Conservation (phyloP, 1,140 invertebrate genomes). For the Drosophila trapezifrons region DNA sequence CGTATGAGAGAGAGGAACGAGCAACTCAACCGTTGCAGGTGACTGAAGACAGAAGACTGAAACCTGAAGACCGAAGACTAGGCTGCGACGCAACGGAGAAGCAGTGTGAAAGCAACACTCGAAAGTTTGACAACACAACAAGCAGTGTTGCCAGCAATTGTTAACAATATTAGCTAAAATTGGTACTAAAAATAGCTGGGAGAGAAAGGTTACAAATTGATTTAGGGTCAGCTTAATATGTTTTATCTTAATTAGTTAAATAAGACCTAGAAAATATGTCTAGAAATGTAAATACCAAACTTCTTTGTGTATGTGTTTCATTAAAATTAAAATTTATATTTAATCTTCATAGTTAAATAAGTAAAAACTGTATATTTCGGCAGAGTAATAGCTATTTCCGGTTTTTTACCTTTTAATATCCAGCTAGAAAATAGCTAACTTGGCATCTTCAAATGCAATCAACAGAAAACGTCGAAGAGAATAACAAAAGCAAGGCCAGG, state of each 20-base stretch:
- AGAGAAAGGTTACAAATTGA: too few relatives aligned
- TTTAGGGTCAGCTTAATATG: not conserved
- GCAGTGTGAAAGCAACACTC: constrained; percentile 26
- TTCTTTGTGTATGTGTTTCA: too few relatives aligned
- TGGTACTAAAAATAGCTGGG: not conserved
- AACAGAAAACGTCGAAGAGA: not conserved
- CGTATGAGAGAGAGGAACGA: not conserved
- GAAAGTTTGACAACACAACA: constrained; percentile 11
- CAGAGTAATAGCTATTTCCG: too few relatives aligned
- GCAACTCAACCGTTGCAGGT: constrained; percentile 20
- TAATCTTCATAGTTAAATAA: too few relatives aligned
- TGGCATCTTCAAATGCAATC: not conserved
- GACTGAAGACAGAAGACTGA: constrained; percentile 28
- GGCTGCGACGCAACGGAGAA: constrained; percentile 6
- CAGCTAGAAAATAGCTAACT: not conserved
- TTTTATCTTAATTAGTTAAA: not conserved
- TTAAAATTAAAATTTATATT: too few relatives aligned
- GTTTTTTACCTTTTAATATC: too few relatives aligned
- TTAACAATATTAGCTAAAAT: not conserved
- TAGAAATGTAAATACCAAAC: too few relatives aligned
- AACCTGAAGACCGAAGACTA: constrained; percentile 9
- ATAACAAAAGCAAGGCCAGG: not conserved
- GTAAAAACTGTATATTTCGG: too few relatives aligned
- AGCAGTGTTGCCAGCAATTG: constrained; percentile 16
- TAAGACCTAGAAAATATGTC: not conserved